A percentile compares a stretch with the other conserved stretches of the same genome.
These are phyloP conservation scores for Cerastoderma edule DNA, from an alignment of 2,888 invertebrate genomes.

Conservation along the genomic window DNA sequence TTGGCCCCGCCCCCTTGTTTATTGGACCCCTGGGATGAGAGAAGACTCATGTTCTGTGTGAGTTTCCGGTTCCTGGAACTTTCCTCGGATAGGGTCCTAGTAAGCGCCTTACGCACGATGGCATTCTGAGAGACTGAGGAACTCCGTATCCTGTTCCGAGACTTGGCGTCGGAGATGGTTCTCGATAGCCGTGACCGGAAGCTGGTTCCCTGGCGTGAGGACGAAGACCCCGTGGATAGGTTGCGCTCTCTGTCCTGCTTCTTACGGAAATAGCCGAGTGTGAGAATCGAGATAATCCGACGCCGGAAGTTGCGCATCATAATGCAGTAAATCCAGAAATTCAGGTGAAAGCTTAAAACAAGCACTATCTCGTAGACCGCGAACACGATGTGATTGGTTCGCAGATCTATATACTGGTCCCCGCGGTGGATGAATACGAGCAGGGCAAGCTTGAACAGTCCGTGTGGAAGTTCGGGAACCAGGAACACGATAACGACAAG, in stretches of 20 bases:
- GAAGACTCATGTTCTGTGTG: too few species aligned
- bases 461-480: conserved; percentile 51
- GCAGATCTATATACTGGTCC: neutral
- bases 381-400: conserved; percentile 31
- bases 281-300: conserved; percentile 17
- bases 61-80: too few species aligned
- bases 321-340: conserved; percentile 57
- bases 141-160: too few species aligned
- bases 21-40: too few species aligned
- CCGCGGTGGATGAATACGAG: conserved; percentile 12
- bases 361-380: conserved; percentile 42
- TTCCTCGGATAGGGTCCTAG: too few species aligned
- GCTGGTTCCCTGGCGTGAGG: neutral
- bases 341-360: conserved; percentile 42
- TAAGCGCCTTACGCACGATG: too few species aligned
- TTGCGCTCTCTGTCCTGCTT: neutral
- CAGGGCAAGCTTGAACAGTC: conserved; percentile 40
- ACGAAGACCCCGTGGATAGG: neutral
- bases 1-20: too few species aligned
- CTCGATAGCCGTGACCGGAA: neutral
- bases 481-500: conserved; percentile 48
- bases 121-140: too few species aligned
- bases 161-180: conserved; percentile 1
- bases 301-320: conserved; percentile 57
- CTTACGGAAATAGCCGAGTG: conserved; percentile 27